A percentile compares a stretch with the other conserved stretches of the same genome.
phyloP scores from a whole-genome alignment of 2,888 invertebrate genomes.

The Esperia sulphurella region DNA sequence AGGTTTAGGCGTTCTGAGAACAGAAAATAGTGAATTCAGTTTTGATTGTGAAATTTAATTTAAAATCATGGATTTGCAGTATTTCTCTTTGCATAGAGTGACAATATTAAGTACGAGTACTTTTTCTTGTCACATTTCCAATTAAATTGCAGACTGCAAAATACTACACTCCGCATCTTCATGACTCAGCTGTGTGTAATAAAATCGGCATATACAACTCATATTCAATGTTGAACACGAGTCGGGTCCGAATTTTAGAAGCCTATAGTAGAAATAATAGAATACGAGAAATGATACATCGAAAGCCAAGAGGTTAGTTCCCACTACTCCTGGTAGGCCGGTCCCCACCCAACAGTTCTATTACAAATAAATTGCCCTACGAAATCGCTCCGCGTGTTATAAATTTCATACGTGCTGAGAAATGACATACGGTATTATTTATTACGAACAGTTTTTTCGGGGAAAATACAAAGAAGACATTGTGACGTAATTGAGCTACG shows the following conservation, averaged over 20 bases:
- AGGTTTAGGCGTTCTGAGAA: neutral
- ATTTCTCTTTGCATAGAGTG: too few species aligned
- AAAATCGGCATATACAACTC: too few species aligned
- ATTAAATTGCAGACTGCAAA: too few species aligned
- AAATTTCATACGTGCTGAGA: slow-evolving; percentile 80
- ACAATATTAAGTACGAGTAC: too few species aligned
- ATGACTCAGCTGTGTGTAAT: too few species aligned
- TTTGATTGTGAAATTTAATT: too few species aligned
- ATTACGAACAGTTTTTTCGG: slow-evolving; percentile 63
- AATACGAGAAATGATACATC: neutral
- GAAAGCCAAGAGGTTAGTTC: slow-evolving; percentile 3
- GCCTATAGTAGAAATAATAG: neutral
- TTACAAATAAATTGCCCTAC: slow-evolving; percentile 77
- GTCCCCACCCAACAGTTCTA: slow-evolving; percentile 51
- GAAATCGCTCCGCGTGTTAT: slow-evolving; percentile 71
- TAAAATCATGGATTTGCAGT: too few species aligned
- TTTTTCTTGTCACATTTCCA: too few species aligned
- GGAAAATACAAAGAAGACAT: slow-evolving; percentile 70
- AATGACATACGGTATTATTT: slow-evolving; percentile 79
- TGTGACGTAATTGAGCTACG: slow-evolving; percentile 72
- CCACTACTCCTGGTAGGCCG: slow-evolving; percentile 27
- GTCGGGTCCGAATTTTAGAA: too few species aligned
- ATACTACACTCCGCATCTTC: too few species aligned
- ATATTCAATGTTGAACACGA: too few species aligned
- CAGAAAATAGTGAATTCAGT: neutral